phyloP scores from a whole-genome alignment of 2,113 vertebrate genomes.

The Protobothrops flavoviridis region DNA sequence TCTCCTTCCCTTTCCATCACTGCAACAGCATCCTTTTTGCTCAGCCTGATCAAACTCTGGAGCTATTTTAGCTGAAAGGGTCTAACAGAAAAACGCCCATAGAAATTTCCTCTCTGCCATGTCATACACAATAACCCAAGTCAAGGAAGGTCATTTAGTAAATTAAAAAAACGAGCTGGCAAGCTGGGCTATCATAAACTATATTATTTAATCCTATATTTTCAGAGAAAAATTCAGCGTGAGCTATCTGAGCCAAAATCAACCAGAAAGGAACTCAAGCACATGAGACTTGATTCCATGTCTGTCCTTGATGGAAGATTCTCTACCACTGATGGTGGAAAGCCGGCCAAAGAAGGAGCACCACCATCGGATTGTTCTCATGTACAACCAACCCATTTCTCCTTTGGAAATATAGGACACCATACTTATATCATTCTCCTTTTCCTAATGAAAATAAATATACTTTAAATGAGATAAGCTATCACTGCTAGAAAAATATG shows the following conservation, averaged over 20 bases:
- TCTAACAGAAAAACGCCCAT: neutral
- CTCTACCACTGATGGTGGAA: neutral
- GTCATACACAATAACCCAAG: neutral
- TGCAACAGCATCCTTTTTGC: neutral
- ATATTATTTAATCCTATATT: constrained; percentile 51
- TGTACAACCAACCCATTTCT: constrained; percentile 28
- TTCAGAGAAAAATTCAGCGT: constrained; percentile 41
- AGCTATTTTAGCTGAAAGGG: neutral
- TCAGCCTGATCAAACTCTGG: too few species aligned
- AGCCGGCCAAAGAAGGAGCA: neutral
- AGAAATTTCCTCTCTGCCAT: neutral
- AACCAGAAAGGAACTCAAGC: neutral
- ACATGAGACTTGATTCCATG: neutral
- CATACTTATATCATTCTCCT: constrained; percentile 51
- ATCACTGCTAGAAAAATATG: constrained; percentile 66
- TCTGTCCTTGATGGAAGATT: neutral
- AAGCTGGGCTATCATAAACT: constrained; percentile 28
- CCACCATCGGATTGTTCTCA: neutral
- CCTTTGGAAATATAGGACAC: constrained; percentile 54
- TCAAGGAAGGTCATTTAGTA: neutral
- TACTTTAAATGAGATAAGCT: constrained; percentile 62
- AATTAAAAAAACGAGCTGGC: constrained; percentile 31
- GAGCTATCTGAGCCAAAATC: neutral
- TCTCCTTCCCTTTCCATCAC: neutral
- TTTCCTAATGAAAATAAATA: constrained; percentile 60